Evolutionary conservation across 2,888 invertebrate genomes (phyloP).

Genomic region (Pyrgus malvae): DNA sequence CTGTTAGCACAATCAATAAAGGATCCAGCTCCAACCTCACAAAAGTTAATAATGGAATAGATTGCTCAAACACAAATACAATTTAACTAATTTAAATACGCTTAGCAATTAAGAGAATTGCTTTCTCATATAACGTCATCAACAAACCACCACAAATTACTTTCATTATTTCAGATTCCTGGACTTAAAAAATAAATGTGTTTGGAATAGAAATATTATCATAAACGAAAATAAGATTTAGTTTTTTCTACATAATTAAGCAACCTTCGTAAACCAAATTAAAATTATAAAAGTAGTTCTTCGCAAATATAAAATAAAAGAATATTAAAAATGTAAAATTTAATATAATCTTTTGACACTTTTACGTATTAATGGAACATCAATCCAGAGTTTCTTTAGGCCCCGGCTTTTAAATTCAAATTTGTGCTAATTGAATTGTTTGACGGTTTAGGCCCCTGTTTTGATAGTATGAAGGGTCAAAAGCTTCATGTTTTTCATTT

Average conservation of each 20-base stretch:
- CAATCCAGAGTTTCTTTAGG: constrained; percentile 12
- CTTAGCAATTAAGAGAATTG: no score
- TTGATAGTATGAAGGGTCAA: constrained; percentile 13
- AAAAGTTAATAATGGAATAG: constrained; percentile 1
- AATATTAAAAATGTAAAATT: constrained; percentile 13
- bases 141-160: no score
- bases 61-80: constrained; percentile 6
- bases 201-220: not conserved
- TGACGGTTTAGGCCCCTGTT: constrained; percentile 26
- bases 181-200: not conserved
- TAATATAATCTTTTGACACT: constrained; percentile 49
- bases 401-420: constrained; percentile 52
- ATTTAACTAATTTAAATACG: constrained; percentile 2
- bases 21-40: constrained; percentile 8
- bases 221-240: not conserved
- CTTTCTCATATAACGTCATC: no score
- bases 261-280: not conserved
- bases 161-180: no score
- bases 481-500: constrained; percentile 11
- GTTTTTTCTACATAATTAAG: not conserved
- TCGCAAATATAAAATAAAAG: not conserved
- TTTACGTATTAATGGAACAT: constrained; percentile 36
- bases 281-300: not conserved
- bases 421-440: constrained; percentile 53
- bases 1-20: constrained; percentile 14